Percentiles rank a stretch among this genome's conserved stretches.
Evolutionary conservation across 2,113 vertebrate genomes (phyloP).

Genomic region (Argyrosomus japonicus): DNA sequence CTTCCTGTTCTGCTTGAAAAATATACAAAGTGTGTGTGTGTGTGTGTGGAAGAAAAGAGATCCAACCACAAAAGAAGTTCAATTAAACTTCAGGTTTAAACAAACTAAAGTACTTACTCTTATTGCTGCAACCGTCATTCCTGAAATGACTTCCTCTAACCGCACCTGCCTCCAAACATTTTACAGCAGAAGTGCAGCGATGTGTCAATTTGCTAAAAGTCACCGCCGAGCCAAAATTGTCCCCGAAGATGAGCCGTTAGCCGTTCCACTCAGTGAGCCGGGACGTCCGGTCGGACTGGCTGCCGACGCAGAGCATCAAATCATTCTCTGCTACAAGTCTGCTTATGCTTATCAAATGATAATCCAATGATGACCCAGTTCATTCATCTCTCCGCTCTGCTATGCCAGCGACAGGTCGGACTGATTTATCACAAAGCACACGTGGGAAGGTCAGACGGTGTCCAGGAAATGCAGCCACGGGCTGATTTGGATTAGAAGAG

Average conservation of each 20-base stretch:
- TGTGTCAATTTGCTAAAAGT: background rate
- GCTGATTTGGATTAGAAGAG: too few relatives aligned
- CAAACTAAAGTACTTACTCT: slow-evolving; percentile 4
- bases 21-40: background rate
- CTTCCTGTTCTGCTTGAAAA: background rate
- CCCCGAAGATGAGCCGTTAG: background rate
- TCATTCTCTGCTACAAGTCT: slow-evolving; percentile 34
- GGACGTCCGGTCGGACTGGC: slow-evolving; percentile 11
- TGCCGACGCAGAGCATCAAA: slow-evolving; percentile 29
- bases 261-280: background rate
- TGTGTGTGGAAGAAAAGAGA: background rate
- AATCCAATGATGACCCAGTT: slow-evolving; percentile 80
- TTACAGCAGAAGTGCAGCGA: background rate
- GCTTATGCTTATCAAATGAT: slow-evolving; percentile 70
- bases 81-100: background rate
- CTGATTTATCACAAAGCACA: slow-evolving; percentile 25
- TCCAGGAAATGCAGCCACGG: slow-evolving; percentile 40
- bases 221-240: background rate
- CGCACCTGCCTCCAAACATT: slow-evolving; percentile 7
- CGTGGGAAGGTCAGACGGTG: slow-evolving; percentile 25
- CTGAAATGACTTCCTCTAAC: background rate
- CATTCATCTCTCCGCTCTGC: slow-evolving; percentile 29
- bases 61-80: background rate
- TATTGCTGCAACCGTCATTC: slow-evolving; percentile 21
- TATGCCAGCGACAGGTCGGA: slow-evolving; percentile 3